Percentiles rank a stretch among this genome's conserved stretches.
These are phyloP conservation scores for Apocheima hispidaria DNA, from an alignment of 2,888 invertebrate species.

Conservation along the genomic window DNA sequence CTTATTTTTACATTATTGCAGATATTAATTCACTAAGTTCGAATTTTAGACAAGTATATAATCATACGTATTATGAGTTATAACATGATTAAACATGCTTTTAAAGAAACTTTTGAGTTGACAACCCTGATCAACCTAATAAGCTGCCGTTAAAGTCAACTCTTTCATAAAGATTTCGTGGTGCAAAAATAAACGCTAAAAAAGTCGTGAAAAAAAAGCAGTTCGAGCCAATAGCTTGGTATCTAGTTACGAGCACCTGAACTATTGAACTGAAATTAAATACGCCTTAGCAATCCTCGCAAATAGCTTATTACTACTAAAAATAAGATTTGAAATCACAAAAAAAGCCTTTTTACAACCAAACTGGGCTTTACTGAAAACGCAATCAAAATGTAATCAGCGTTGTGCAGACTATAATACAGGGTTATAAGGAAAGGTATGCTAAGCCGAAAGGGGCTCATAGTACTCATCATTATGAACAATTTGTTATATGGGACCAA, in stretches of 20 bases:
- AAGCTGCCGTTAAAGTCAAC: neutral
- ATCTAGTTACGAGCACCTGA: constrained; percentile 2
- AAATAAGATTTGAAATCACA: neutral
- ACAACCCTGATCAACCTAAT: no score
- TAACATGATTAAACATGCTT: no score
- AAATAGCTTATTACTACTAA: constrained; percentile 10
- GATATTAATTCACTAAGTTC: no score
- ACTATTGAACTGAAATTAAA: constrained; percentile 1
- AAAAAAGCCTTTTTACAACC: constrained; percentile 16
- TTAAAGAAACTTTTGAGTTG: no score
- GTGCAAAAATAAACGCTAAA: neutral
- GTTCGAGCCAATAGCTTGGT: neutral
- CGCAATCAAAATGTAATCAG: constrained; percentile 37
- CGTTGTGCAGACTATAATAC: constrained; percentile 36
- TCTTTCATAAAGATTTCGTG: neutral
- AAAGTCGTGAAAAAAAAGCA: neutral
- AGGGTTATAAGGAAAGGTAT: no score
- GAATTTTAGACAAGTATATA: no score
- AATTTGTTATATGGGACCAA: no score
- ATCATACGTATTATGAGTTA: no score
- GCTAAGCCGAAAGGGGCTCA: no score
- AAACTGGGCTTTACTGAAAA: constrained; percentile 15
- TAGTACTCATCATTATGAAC: no score
- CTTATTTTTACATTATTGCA: no score
- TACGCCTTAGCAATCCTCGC: neutral